These are phyloP conservation scores for Mythimna albipuncta DNA, from an alignment of 2,888 invertebrate species.

Conservation along the genomic window DNA sequence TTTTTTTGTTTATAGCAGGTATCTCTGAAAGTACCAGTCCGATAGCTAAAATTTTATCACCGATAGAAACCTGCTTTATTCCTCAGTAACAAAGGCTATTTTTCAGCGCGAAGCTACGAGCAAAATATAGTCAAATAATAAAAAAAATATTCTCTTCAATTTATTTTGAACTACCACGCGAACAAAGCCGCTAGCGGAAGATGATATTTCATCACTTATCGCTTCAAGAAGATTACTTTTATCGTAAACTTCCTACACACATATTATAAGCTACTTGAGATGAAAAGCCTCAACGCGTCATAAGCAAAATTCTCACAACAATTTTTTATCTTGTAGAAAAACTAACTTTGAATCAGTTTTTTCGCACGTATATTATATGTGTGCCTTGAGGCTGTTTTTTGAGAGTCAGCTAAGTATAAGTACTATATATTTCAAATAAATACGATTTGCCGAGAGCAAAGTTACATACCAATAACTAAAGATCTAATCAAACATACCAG, in stretches of 20 bases:
- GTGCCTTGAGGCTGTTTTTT: slow-evolving; percentile 10
- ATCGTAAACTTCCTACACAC: slow-evolving; percentile 22
- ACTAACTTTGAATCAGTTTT: slow-evolving; percentile 31
- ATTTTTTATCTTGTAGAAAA: slow-evolving; percentile 36
- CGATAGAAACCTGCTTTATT: too few relatives aligned
- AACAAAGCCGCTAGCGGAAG: too few relatives aligned
- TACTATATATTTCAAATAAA: slow-evolving; percentile 23
- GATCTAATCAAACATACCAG: slow-evolving; percentile 17
- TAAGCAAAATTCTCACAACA: slow-evolving; percentile 14
- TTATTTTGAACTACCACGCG: too few relatives aligned
- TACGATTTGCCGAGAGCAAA: slow-evolving; percentile 33
- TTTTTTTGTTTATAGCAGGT: too few relatives aligned
- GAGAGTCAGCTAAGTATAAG: slow-evolving; percentile 4
- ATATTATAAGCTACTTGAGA: not conserved
- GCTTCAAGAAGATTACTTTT: slow-evolving; percentile 9
- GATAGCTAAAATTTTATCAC: too few relatives aligned
- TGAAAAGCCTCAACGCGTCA: slow-evolving; percentile 4
- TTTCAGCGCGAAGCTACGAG: too few relatives aligned
- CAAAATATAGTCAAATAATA: too few relatives aligned
- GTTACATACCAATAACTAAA: slow-evolving; percentile 6
- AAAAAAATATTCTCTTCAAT: too few relatives aligned
- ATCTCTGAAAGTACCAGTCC: too few relatives aligned
- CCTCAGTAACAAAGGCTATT: too few relatives aligned
- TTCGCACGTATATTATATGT: slow-evolving; percentile 36
- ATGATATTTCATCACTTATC: not conserved